Percentiles rank a stretch among this genome's conserved stretches.
These are phyloP conservation scores for Callorhinus ursinus DNA, from an alignment of 2,113 vertebrate species.

Conservation along the genomic window DNA sequence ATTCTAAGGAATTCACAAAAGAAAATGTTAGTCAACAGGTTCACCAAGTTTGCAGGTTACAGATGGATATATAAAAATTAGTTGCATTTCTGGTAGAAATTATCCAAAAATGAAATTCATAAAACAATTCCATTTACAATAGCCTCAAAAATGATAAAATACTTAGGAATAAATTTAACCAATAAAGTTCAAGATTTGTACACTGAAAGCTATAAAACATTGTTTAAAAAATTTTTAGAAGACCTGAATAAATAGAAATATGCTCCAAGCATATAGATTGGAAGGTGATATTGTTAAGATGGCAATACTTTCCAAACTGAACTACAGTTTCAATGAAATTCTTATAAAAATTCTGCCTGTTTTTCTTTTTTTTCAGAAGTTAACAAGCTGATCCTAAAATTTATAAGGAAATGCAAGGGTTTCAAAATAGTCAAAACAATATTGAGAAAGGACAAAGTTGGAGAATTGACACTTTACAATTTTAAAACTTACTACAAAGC, in stretches of 20 bases:
- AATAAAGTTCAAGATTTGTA: not conserved
- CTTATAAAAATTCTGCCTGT: not conserved
- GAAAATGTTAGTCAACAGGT: not conserved
- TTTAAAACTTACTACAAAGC: not conserved
- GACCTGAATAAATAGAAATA: not conserved
- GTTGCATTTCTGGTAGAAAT: not conserved
- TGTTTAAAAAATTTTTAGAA: not conserved
- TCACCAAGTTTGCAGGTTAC: not conserved
- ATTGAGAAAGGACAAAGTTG: not conserved
- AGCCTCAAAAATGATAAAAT: not conserved
- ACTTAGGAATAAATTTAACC: not conserved
- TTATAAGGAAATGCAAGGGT: not conserved
- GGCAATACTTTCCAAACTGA: not conserved
- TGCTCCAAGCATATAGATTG: not conserved
- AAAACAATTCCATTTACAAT: not conserved
- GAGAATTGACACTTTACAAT: not conserved
- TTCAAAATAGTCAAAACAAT: not conserved
- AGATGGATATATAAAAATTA: not conserved
- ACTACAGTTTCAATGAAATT: not conserved
- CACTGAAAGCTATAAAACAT: not conserved
- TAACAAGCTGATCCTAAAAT: not conserved
- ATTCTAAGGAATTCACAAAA: not conserved
- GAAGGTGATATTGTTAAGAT: not conserved
- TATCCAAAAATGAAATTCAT: not conserved
- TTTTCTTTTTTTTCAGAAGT: not conserved